Conservation (phyloP, 2,797 vertebrate genomes). For the Adelosebastes latens region DNA sequence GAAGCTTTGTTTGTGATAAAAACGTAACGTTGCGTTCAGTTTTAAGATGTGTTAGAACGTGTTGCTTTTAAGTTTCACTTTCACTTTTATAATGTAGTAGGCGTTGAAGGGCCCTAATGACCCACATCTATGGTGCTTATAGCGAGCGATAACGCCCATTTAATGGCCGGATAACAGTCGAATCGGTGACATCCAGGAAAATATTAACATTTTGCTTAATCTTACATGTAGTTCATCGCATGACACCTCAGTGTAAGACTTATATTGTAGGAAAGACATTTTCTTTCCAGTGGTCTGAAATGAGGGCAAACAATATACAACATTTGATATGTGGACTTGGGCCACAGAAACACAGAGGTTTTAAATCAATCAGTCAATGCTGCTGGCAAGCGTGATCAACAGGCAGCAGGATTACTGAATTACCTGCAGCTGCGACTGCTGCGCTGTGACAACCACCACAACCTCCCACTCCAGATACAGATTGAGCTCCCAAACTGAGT, state of each 20-base stretch:
- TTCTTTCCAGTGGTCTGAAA: neutral
- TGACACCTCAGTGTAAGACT: neutral
- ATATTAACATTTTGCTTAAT: neutral
- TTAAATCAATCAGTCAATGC: slow-evolving; percentile 13
- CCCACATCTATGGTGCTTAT: too few species aligned
- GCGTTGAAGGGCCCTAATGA: too few species aligned
- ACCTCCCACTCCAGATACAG: slow-evolving; percentile 1
- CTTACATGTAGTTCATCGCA: neutral
- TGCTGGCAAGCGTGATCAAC: slow-evolving; percentile 20
- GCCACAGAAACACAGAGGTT: neutral
- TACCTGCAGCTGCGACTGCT: slow-evolving; percentile 20
- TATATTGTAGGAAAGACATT: neutral
- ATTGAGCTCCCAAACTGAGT: neutral
- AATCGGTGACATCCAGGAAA: neutral
- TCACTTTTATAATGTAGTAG: too few species aligned
- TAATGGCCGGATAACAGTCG: too few species aligned
- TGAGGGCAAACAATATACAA: neutral
- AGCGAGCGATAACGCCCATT: too few species aligned
- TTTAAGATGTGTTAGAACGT: neutral
- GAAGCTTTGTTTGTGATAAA: neutral
- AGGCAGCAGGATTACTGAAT: slow-evolving; percentile 23
- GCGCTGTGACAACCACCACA: neutral
- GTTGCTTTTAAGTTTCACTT: neutral
- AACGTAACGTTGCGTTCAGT: neutral
- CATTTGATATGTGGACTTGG: neutral